phyloP scores from a whole-genome alignment of 2,113 vertebrate genomes.

The Mormyrus iriodes region DNA sequence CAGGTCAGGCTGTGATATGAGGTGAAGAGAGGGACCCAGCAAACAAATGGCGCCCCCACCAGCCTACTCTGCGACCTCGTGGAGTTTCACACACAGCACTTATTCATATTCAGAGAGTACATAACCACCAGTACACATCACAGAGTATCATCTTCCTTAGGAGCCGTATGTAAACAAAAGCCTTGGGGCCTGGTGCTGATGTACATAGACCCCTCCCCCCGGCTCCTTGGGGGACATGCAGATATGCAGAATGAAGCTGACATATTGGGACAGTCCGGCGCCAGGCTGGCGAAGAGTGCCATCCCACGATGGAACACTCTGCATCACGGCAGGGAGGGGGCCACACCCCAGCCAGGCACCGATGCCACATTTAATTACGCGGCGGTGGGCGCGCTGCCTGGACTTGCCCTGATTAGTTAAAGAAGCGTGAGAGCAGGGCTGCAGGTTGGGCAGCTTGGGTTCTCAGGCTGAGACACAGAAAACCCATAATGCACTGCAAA shows the following conservation, averaged over 20 bases:
- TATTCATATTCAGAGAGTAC: neutral
- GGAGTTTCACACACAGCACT: neutral
- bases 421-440: neutral
- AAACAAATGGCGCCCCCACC: neutral
- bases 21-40: neutral
- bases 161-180: neutral
- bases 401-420: conserved; percentile 13
- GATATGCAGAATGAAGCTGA: conserved; percentile 64
- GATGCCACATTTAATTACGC: conserved; percentile 18
- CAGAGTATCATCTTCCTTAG: neutral
- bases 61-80: neutral
- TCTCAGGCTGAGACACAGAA: neutral
- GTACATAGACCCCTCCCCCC: conserved; percentile 50
- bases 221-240: conserved; percentile 63
- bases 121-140: neutral
- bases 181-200: neutral
- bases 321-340: conserved; percentile 47
- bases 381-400: neutral
- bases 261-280: conserved; percentile 61
- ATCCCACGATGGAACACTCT: conserved; percentile 43
- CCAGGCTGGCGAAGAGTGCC: conserved; percentile 60
- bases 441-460: neutral
- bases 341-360: conserved; percentile 56
- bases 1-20: neutral
- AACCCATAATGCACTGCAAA: neutral